Conservation (phyloP, 2,888 invertebrate species). For the Lysandra coridon region DNA sequence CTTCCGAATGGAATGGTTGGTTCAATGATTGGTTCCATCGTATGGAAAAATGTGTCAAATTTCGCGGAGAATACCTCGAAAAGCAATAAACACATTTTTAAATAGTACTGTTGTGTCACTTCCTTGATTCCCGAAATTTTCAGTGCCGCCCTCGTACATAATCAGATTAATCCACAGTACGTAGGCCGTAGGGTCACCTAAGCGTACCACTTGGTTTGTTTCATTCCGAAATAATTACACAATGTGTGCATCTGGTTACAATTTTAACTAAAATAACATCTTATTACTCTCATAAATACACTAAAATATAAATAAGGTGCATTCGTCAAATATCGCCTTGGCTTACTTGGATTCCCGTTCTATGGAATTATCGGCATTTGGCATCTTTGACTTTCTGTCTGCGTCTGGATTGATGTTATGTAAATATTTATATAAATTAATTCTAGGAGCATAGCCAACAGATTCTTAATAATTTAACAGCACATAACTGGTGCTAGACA, state of each 20-base stretch:
- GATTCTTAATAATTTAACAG: background rate
- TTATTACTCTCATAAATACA: background rate
- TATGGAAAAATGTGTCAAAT: too few relatives aligned
- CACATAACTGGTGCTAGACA: background rate
- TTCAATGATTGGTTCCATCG: too few relatives aligned
- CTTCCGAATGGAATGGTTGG: too few relatives aligned
- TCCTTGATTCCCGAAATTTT: too few relatives aligned
- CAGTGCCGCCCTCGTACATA: too few relatives aligned
- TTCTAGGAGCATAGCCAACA: constrained; percentile 6
- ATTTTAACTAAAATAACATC: background rate
- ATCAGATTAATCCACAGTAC: too few relatives aligned
- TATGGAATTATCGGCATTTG: background rate
- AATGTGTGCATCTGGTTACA: background rate
- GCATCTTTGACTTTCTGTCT: constrained; percentile 14
- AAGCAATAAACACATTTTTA: too few relatives aligned
- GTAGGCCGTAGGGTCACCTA: too few relatives aligned
- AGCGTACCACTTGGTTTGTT: background rate
- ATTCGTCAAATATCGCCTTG: constrained; percentile 17
- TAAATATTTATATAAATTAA: constrained; percentile 21
- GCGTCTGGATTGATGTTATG: constrained; percentile 5
- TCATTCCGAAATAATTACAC: background rate
- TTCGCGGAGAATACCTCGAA: too few relatives aligned
- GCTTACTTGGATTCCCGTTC: constrained; percentile 13
- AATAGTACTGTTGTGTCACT: too few relatives aligned
- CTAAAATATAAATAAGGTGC: background rate